Evolutionary conservation across 2,797 vertebrate genomes (phyloP).

Genomic region (Rhinogobio ventralis): DNA sequence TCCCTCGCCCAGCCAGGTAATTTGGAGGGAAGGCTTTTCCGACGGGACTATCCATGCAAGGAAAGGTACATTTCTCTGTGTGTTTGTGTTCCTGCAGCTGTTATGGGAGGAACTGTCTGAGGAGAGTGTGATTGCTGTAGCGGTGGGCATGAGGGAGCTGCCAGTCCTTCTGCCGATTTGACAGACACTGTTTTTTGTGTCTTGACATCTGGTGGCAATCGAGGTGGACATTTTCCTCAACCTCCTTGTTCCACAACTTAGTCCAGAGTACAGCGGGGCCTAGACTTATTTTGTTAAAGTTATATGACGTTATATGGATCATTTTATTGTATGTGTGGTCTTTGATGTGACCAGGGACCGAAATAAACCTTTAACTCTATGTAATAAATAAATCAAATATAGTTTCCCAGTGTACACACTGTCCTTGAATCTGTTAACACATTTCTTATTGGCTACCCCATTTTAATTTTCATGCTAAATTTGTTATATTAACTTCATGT

Average conservation of each 20-base stretch:
- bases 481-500: no score
- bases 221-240: not conserved
- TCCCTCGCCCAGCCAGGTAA: constrained; percentile 47
- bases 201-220: constrained; percentile 35
- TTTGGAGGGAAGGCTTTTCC: constrained; percentile 46
- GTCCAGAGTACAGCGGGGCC: not conserved
- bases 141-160: constrained; percentile 31
- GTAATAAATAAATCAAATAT: no score
- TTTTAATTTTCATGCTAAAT: no score
- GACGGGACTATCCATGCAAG: constrained; percentile 22
- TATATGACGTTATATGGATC: not conserved
- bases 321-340: constrained; percentile 2
- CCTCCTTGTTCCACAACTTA: not conserved
- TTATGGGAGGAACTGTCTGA: constrained; percentile 43
- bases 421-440: no score
- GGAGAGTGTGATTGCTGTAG: constrained; percentile 15
- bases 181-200: constrained; percentile 41
- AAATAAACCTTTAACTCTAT: not conserved
- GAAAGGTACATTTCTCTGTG: constrained; percentile 37
- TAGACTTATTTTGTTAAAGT: not conserved
- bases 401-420: no score
- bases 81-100: constrained; percentile 38
- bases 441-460: no score
- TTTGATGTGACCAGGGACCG: not conserved
- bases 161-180: constrained; percentile 32